A percentile compares a stretch with the other conserved stretches of the same genome.
These are phyloP conservation scores for Drosophila paramelanica DNA, from an alignment of 2,888 invertebrate genomes.

Conservation along the genomic window DNA sequence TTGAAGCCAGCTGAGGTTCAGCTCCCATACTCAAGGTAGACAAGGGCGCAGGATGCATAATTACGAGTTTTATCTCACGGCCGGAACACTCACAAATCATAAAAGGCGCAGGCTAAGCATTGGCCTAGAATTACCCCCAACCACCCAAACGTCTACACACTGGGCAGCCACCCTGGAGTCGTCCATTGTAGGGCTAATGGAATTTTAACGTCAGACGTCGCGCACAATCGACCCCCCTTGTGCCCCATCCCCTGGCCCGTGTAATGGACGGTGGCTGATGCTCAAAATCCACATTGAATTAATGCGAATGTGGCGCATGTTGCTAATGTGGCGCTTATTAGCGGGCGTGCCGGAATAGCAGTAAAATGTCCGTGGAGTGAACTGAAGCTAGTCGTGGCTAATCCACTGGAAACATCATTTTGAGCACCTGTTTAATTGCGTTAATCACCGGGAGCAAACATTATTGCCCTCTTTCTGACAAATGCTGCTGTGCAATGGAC, in stretches of 20 bases:
- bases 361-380: constrained; percentile 3
- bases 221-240: background rate
- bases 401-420: constrained; percentile 82
- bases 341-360: constrained; percentile 21
- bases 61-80: constrained; percentile 55
- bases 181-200: constrained; percentile 69
- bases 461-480: constrained; percentile 53
- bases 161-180: constrained; percentile 4
- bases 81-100: constrained; percentile 67
- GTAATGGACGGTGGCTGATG: constrained; percentile 26
- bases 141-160: background rate
- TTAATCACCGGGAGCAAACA: constrained; percentile 81
- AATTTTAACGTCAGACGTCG: constrained; percentile 72
- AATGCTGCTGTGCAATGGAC: constrained; percentile 30
- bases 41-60: constrained; percentile 32
- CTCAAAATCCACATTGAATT: constrained; percentile 52
- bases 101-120: constrained; percentile 16
- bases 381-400: constrained; percentile 52
- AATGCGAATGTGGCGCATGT: constrained; percentile 38
- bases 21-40: background rate
- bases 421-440: constrained; percentile 84
- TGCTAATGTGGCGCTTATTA: constrained; percentile 49
- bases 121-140: background rate
- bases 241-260: background rate
- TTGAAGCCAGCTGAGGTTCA: constrained; percentile 19